Conservation (phyloP, 2,113 vertebrate genomes). For the Aldabrachelys gigantea region DNA sequence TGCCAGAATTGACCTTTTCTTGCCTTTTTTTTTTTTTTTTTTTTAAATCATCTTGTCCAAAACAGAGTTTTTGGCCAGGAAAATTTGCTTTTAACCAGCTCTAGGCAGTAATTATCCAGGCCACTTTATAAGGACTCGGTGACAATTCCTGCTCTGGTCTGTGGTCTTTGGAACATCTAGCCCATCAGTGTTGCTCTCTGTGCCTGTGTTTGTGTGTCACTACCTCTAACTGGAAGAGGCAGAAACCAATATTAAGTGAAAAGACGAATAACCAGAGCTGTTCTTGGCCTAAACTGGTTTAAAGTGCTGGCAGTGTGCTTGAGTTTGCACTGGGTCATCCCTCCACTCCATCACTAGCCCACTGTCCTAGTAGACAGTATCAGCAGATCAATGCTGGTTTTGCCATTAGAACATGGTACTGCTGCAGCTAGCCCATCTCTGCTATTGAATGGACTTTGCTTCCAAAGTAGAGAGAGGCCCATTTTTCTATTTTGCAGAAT, state of each 20-base stretch:
- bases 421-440: fast-evolving
- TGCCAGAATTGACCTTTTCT: fast-evolving
- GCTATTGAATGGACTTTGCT: no score
- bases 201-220: background rate
- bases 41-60: background rate
- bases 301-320: background rate
- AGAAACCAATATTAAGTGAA: background rate
- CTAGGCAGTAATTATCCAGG: background rate
- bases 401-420: no score
- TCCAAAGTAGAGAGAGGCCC: background rate
- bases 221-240: background rate
- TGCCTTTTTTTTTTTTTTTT: background rate
- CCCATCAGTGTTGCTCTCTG: background rate
- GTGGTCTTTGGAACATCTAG: background rate
- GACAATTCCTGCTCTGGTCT: background rate
- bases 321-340: background rate
- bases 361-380: background rate
- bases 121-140: background rate
- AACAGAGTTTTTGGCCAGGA: background rate
- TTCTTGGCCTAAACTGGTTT: background rate
- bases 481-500: background rate
- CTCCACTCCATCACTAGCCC: fast-evolving
- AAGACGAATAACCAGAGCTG: background rate
- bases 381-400: fast-evolving
- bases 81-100: background rate